Evolutionary conservation across 2,888 invertebrate species (phyloP).

Genomic region (Melinaea marsaeus): DNA sequence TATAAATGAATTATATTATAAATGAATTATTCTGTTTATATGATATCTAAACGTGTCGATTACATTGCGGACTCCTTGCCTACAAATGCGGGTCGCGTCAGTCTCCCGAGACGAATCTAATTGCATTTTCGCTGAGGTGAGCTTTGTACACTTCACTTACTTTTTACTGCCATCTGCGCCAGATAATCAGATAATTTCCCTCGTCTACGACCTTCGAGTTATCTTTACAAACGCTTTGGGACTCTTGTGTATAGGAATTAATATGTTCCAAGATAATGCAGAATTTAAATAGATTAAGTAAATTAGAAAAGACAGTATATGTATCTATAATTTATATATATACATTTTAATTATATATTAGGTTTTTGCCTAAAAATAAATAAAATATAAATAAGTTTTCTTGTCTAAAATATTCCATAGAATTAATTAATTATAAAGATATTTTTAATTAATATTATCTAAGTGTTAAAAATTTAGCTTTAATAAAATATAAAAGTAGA

Average conservation of each 20-base stretch:
- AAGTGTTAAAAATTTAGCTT: no score
- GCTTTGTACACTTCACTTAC: constrained; percentile 52
- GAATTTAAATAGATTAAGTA: neutral
- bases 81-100: constrained; percentile 46
- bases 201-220: constrained; percentile 23
- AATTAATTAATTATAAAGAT: no score
- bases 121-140: constrained; percentile 74
- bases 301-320: neutral
- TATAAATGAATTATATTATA: no score
- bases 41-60: neutral
- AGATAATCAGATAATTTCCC: constrained; percentile 51
- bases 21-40: neutral
- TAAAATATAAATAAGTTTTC: no score
- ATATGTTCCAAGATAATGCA: neutral
- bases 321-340: no score
- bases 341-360: no score
- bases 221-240: constrained; percentile 5
- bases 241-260: constrained; percentile 4
- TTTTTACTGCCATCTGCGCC: constrained; percentile 53
- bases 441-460: no score
- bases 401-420: no score
- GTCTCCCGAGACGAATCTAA: constrained; percentile 71
- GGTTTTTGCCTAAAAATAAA: no score
- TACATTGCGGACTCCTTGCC: constrained; percentile 34
- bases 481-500: no score